Base-by-base conservation (phyloP, 2,113 vertebrate species). In the Boleophthalmus pectinirostris region DNA sequence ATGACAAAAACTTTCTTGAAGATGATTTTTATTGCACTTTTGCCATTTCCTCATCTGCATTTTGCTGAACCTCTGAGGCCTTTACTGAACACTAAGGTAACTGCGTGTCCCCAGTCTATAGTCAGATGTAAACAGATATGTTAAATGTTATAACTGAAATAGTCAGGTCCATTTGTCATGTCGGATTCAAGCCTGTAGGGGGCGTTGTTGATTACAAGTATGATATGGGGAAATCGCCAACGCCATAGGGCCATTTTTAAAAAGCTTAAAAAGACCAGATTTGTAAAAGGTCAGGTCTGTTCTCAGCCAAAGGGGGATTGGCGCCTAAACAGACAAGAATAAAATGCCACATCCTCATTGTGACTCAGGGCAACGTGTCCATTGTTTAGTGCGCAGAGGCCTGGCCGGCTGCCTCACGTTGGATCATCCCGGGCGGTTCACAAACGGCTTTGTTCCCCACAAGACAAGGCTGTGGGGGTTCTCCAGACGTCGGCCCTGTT, bases 311-410 rank as follows among this genome's bases (percentile, higher is more conserved):
- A 43, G 49, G 43, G 67, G 18, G 5, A 51, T 11, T 2, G 16
- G 23, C 2, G 21, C 18, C 1, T 20, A 16, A 69, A 38, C 46
- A 67, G 49, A 0, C 5, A 2, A 21, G 12, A 15, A 43, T 64
- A 23, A 35, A 45, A 46, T n/a, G 75, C 33, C 10, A 18, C 11
- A 1, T 51, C 66, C 14, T 15, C 75, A 23, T 23, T 35, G 68
- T 45, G 33, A 61, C 57, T 73, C 12, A 11, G 2, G 66, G 23
- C 20, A 68, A 43, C 23, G 81, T 29, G 72, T 82, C 91, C 87
- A 84, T 92, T 90, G 87, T 90, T 83, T 76, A 66, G 75, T 35
- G 68, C 65, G 74, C 1, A 2, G 66, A 83, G 88, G 91, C 86
- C 87, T 73, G 82, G 24, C 72, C 58, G 67, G 25, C 46, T 25